These are phyloP conservation scores for Drosophila carrolli DNA, from an alignment of 1,140 invertebrate species.

Conservation along the genomic window DNA sequence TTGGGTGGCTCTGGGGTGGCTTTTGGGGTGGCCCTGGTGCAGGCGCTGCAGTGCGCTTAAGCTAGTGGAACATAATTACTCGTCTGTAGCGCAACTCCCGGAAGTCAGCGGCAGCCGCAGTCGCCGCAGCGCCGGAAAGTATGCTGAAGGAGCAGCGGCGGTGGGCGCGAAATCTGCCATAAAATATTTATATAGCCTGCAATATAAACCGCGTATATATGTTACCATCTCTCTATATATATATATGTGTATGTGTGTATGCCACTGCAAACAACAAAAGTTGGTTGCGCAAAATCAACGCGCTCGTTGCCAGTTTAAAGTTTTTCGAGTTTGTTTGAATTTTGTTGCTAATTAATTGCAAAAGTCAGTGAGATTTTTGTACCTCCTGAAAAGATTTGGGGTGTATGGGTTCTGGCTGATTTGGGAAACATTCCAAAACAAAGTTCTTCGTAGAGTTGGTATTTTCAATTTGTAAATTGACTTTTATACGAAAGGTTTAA, in stretches of 20 bases:
- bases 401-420: conserved; percentile 5
- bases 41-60: conserved; percentile 55
- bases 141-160: conserved; percentile 41
- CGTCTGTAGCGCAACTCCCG: conserved; percentile 75
- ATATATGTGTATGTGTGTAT: conserved; percentile 30
- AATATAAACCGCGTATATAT: conserved; percentile 28
- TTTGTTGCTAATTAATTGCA: conserved; percentile 82
- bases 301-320: conserved; percentile 57
- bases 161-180: conserved; percentile 71
- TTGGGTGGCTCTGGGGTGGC: conserved; percentile 1
- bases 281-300: conserved; percentile 63
- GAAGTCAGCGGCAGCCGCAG: conserved; percentile 67
- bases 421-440: neutral
- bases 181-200: conserved; percentile 70
- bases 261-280: conserved; percentile 63
- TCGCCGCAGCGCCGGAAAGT: conserved; percentile 71
- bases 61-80: conserved; percentile 82
- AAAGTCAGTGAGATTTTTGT: conserved; percentile 52
- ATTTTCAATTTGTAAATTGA: too few species aligned
- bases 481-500: too few species aligned
- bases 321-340: conserved; percentile 75
- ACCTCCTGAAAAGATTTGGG: conserved; percentile 10
- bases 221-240: neutral
- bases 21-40: conserved; percentile 18
- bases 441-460: too few species aligned